These are phyloP conservation scores for Cottoperca gobio DNA, from an alignment of 2,797 vertebrate species.

Conservation along the genomic window DNA sequence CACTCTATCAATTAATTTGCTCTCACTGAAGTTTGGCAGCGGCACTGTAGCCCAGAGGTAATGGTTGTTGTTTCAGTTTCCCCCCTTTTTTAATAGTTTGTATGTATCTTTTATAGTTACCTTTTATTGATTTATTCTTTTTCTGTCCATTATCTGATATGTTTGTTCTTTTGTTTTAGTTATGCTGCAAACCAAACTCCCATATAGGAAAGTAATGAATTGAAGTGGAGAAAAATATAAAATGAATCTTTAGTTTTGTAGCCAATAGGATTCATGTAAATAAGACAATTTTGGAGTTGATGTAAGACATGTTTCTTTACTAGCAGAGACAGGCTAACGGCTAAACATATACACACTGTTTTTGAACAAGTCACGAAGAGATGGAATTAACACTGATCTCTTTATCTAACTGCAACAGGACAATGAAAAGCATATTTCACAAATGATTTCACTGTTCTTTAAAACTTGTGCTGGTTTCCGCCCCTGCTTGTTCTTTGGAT, in stretches of 20 bases:
- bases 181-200: conserved; percentile 4
- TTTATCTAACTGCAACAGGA: not conserved
- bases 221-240: not conserved
- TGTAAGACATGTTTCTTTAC: not conserved
- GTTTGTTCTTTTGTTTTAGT: conserved; percentile 7
- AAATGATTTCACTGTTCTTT: not conserved
- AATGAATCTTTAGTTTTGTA: not conserved
- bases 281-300: not conserved
- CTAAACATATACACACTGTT: not conserved
- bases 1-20: conserved; percentile 40
- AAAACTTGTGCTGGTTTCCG: too few species aligned
- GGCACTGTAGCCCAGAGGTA: conserved; percentile 22
- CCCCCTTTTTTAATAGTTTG: not conserved
- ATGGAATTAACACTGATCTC: not conserved
- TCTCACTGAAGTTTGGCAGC: conserved; percentile 30
- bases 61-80: conserved; percentile 11
- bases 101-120: conserved; percentile 3
- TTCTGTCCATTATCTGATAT: conserved; percentile 1
- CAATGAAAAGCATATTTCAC: not conserved
- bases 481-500: not conserved
- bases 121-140: conserved; percentile 35
- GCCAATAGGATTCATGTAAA: not conserved
- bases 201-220: not conserved
- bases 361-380: not conserved
- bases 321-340: not conserved